Evolutionary conservation across 2,113 vertebrate species (phyloP), one percentile per base, ranked within the genome.

Genomic region (Eudyptes chrysolophus): DNA sequence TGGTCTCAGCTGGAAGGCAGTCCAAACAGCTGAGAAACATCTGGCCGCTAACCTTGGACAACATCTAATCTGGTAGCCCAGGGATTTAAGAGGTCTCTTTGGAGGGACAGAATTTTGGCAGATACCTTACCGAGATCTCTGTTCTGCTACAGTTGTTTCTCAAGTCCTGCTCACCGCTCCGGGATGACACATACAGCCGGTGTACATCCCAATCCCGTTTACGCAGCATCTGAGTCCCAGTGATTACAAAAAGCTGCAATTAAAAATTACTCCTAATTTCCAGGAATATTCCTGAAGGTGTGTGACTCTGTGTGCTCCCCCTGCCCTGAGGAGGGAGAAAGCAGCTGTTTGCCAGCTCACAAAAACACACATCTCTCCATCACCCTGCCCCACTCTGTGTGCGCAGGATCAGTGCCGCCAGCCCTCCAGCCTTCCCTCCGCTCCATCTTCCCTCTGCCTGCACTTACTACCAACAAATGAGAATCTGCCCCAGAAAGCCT

Each of bases 1-100:
- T 49, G 83, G 91, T 79, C 95, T 95, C 96, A 96, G 97, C 97
- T 98, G 95, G 97, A 98, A 96, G 89, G 18, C 90, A 79, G 79
- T 90, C 90, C 96, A 95, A 97, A 38, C 98, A 98, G 97, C 97
- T 98, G 97, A 97, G 94, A 94, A 97, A 98, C 98, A 98, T 98
- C 98, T 98, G 98, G 97, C 93, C 0, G 96, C 96, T 97, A 96
- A 97, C 96, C 96, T 95, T 97, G 97, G 97, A 98, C 96, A 97
- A 95, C 87, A 87, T 94, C 88, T 96, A 57, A 98, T 96, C 96
- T 98, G 97, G 98, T 97, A 98, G 96, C 96, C 95, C 96, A 51
- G 94, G 96, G 97, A 96, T 93, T 97, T 91, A 70, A 93, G 94
- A 95, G 90, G 61, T 94, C 91, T 97, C 96, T 87, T 76, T 0